Conservation (phyloP, 2,888 invertebrate species). For the Archips xylosteana region DNA sequence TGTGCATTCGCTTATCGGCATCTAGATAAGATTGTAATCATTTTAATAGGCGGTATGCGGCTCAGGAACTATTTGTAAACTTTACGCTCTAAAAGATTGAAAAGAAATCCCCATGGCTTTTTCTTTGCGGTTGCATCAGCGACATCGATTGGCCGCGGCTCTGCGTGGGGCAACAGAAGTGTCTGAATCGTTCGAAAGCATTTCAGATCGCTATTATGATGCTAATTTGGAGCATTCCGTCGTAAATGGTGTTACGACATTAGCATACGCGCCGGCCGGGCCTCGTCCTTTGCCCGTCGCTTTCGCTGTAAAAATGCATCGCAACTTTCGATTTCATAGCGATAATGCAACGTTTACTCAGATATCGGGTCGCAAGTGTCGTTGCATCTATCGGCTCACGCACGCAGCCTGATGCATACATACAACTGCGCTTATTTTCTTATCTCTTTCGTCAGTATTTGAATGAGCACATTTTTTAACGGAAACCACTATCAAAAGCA, state of each 20-base stretch:
- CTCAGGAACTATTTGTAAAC: slow-evolving; percentile 6
- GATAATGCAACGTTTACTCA: slow-evolving; percentile 12
- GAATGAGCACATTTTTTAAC: neutral
- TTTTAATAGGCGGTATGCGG: neutral
- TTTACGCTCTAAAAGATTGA: slow-evolving; percentile 23
- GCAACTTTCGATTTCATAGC: slow-evolving; percentile 30
- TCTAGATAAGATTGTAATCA: slow-evolving; percentile 33
- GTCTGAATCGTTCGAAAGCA: slow-evolving; percentile 22
- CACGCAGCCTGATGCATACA: slow-evolving; percentile 11
- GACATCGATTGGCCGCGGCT: slow-evolving; percentile 24
- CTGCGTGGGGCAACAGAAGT: slow-evolving; percentile 1
- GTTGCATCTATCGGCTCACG: slow-evolving; percentile 21
- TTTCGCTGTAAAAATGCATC: slow-evolving; percentile 30
- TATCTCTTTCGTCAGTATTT: slow-evolving; percentile 9
- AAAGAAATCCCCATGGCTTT: slow-evolving; percentile 21
- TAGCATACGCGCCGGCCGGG: slow-evolving; percentile 26
- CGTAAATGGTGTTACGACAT: slow-evolving; percentile 8
- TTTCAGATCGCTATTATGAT: slow-evolving; percentile 28
- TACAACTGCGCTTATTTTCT: slow-evolving; percentile 12
- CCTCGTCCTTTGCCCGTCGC: slow-evolving; percentile 15
- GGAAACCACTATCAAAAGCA: neutral
- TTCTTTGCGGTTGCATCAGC: slow-evolving; percentile 21
- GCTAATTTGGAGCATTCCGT: slow-evolving; percentile 28
- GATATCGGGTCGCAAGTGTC: slow-evolving; percentile 9
- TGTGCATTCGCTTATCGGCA: slow-evolving; percentile 20